Conservation (phyloP, 2,888 invertebrate genomes). For the Mimas tiliae region DNA sequence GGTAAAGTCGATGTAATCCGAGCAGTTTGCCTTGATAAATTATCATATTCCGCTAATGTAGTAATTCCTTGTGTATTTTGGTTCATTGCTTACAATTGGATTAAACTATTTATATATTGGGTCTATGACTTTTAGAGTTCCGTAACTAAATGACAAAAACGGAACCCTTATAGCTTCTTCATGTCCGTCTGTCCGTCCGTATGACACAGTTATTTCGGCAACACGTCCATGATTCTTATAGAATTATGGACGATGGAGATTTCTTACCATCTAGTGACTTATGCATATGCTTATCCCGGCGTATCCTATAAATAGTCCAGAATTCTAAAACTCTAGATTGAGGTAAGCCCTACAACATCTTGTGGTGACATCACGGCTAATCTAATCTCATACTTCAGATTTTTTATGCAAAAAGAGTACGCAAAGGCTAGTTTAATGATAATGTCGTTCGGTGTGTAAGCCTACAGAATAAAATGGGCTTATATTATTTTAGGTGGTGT, state of each 20-base stretch:
- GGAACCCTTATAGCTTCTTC: no score
- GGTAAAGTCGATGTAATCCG: constrained; percentile 77
- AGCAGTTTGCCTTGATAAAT: constrained; percentile 78
- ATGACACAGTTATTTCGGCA: no score
- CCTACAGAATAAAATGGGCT: neutral
- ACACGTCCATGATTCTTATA: no score
- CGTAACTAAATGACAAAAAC: no score
- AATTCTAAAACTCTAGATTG: no score
- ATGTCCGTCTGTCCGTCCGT: no score
- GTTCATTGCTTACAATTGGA: neutral
- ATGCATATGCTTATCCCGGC: no score
- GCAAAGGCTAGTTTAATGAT: neutral
- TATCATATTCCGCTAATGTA: constrained; percentile 56
- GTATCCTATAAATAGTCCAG: no score
- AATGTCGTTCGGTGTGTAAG: neutral
- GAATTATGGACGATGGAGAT: no score
- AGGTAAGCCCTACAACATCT: neutral
- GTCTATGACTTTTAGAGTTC: neutral
- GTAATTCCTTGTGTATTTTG: constrained; percentile 1
- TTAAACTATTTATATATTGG: neutral
- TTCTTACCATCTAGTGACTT: no score
- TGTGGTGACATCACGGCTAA: no score
- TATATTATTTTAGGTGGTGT: neutral
- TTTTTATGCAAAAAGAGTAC: neutral
- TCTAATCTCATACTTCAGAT: no score